phyloP scores from a whole-genome alignment of 2,113 vertebrate species.

The Hippocampus mohnikei region DNA sequence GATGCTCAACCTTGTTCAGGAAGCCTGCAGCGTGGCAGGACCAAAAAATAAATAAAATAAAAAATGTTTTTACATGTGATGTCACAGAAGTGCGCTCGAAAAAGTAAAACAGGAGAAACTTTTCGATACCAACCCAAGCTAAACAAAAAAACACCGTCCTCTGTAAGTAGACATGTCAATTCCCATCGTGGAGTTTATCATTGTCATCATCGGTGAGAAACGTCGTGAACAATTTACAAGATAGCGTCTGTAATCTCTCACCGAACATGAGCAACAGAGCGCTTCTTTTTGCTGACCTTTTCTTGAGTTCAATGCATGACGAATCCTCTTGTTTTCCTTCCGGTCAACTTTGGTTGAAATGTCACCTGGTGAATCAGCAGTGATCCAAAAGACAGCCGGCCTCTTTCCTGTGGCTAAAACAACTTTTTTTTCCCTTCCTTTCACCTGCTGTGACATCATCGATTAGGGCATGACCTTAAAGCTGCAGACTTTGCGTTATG shows the following conservation, averaged over 20 bases:
- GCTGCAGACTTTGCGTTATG: neutral
- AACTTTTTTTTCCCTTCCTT: neutral
- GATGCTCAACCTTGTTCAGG: slow-evolving; percentile 40
- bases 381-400: slow-evolving; percentile 1
- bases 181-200: no score
- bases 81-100: neutral
- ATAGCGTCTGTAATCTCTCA: neutral
- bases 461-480: slow-evolving; percentile 1
- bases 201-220: neutral
- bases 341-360: slow-evolving; percentile 4
- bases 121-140: neutral
- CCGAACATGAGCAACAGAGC: neutral
- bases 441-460: slow-evolving; percentile 15
- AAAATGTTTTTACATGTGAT: neutral
- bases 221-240: neutral
- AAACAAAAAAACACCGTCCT: neutral
- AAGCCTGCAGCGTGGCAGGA: slow-evolving; percentile 15
- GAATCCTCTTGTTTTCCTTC: neutral
- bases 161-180: neutral
- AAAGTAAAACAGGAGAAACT: neutral
- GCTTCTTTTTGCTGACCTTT: slow-evolving; percentile 1
- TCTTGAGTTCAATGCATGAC: neutral
- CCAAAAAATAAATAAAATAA: neutral
- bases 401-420: neutral
- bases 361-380: slow-evolving; percentile 11